phyloP scores from a whole-genome alignment of 2,888 invertebrate genomes.

The Choristoneura rosaceana region DNA sequence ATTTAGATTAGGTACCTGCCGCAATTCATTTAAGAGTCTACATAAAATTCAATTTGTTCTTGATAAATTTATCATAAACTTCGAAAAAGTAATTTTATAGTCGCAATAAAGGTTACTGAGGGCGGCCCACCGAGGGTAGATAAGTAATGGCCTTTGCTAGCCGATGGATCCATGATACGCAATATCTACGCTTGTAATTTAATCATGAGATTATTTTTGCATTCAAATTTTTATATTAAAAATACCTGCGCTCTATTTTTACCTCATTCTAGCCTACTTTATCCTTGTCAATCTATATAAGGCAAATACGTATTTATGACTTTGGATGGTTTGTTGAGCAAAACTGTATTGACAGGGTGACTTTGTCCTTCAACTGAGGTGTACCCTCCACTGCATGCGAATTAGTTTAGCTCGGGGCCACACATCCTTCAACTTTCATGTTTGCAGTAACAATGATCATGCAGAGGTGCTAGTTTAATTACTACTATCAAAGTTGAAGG shows the following conservation, averaged over 20 bases:
- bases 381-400: constrained; percentile 16
- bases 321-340: neutral
- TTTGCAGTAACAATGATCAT: neutral
- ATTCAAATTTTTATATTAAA: neutral
- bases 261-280: neutral
- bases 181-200: constrained; percentile 19
- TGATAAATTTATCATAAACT: constrained; percentile 35
- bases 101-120: constrained; percentile 29
- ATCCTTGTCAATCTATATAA: neutral
- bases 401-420: neutral
- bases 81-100: constrained; percentile 38
- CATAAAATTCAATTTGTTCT: constrained; percentile 23
- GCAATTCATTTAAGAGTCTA: constrained; percentile 17
- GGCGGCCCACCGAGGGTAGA: constrained; percentile 16
- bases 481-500: neutral
- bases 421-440: constrained; percentile 1
- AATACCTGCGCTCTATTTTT: constrained; percentile 1
- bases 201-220: neutral
- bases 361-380: constrained; percentile 1
- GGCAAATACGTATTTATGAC: neutral
- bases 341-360: neutral
- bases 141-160: constrained; percentile 25
- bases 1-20: constrained; percentile 1
- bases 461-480: neutral
- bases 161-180: constrained; percentile 27